Evolutionary conservation across 2,113 vertebrate species (phyloP), one percentile per base, ranked within the genome.

Genomic region (Lucifuga dentata): DNA sequence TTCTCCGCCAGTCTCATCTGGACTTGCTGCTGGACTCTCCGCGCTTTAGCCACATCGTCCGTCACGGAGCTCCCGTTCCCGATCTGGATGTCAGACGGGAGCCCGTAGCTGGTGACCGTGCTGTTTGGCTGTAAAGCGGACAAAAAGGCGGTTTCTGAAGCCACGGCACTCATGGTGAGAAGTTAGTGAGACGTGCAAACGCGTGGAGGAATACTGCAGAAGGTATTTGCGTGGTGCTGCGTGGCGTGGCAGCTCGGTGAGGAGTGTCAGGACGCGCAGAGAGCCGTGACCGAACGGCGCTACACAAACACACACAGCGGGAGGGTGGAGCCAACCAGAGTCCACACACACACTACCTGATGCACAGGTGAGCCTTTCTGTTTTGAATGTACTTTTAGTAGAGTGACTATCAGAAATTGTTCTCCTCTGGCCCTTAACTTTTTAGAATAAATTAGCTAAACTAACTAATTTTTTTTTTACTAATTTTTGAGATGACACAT

Each of bases 21-120:
- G 53, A 93, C 87, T 88, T 93, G 93, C 80, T 92, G 78, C 48
- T 93, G 91, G 6, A 93, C 89, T 13, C 93, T 84, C 33, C 71
- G 85, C 21, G 63, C 45, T 70, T 59, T 68, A 5, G 80, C 1
- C 43, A 45, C 5, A 8, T 83, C 77, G 75, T 90, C 88, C 48
- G 71, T 46, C 52, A 26, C 1, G 13, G 69, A 20, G 16, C 73
- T 24, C 3, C 83, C 80, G 9, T 81, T 68, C 35, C 68, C 80
- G 21, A 92, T 66, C 8, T 87, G 85, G 17, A 58, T 32, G 0
- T 92, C 90, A 0, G 90, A 68, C 68, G 91, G 92, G 13, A 93
- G 72, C 0, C 84, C 93, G 68, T 93, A 93, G 11, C 90, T 92
- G 63, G 86, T 91, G 29, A 92, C 91, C 12, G 78, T 33, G 13